Conservation (phyloP, 2,797 vertebrate genomes). For the Xiphophorus birchmanni region DNA sequence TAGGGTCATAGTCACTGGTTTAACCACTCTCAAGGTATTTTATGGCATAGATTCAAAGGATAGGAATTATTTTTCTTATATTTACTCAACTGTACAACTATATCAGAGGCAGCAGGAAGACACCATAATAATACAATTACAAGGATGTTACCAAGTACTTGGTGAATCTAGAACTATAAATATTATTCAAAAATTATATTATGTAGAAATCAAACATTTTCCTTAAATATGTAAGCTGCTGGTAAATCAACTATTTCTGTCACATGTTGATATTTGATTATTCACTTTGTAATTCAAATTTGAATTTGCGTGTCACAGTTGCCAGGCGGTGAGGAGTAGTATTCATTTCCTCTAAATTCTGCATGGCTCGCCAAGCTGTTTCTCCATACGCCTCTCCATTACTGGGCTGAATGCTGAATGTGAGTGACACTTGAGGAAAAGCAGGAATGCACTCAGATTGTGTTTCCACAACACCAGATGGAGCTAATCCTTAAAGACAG, state of each 20-base stretch:
- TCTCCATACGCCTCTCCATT: background rate
- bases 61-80: no score
- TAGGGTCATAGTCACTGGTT: background rate
- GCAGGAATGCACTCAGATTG: background rate
- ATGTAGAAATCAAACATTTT: background rate
- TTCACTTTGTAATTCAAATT: slow-evolving; percentile 13
- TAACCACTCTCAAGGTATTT: background rate
- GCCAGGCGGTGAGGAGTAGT: background rate
- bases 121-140: background rate
- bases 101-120: background rate
- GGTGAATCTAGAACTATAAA: background rate
- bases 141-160: background rate
- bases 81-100: background rate
- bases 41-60: background rate
- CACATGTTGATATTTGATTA: background rate
- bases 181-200: background rate
- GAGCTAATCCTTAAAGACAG: background rate
- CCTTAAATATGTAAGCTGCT: background rate
- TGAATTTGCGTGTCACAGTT: background rate
- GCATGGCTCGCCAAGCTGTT: background rate
- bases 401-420: background rate
- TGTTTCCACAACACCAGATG: slow-evolving; percentile 1
- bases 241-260: background rate
- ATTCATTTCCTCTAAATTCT: background rate
- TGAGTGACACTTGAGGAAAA: background rate